These are phyloP conservation scores for Megaleporinus macrocephalus DNA, from an alignment of 2,113 vertebrate species.

Conservation along the genomic window DNA sequence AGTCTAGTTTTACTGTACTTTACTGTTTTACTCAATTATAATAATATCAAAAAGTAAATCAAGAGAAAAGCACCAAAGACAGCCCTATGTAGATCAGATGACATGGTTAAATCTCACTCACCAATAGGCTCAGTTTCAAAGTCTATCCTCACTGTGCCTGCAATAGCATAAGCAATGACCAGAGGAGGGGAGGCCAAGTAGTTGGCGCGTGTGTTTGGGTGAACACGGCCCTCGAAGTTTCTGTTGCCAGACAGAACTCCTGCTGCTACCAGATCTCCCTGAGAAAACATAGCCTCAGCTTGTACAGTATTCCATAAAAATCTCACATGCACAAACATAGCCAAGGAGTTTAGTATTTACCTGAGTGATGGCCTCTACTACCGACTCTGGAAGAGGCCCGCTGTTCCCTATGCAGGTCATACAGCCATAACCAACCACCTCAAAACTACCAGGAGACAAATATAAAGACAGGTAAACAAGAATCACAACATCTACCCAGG, in stretches of 20 bases:
- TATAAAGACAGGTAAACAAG: neutral
- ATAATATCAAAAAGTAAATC: too few species aligned
- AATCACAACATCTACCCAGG: neutral
- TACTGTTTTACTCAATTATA: too few species aligned
- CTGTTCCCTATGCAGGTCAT: slow-evolving; percentile 99
- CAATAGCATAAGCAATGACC: slow-evolving; percentile 95
- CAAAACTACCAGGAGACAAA: slow-evolving; percentile 81
- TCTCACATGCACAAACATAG: too few species aligned
- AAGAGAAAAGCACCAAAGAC: neutral
- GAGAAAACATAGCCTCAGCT: slow-evolving; percentile 12
- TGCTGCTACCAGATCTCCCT: slow-evolving; percentile 93
- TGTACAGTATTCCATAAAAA: neutral
- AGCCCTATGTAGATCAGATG: neutral
- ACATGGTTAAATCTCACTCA: slow-evolving; percentile 64
- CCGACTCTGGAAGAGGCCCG: slow-evolving; percentile 90
- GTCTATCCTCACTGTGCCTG: slow-evolving; percentile 89
- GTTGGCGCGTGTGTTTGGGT: slow-evolving; percentile 96
- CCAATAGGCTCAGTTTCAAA: slow-evolving; percentile 92
- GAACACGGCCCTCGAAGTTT: slow-evolving; percentile 97
- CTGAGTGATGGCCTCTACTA: slow-evolving; percentile 92
- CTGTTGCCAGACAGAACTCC: slow-evolving; percentile 94
- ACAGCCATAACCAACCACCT: slow-evolving; percentile 97
- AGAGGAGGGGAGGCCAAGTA: slow-evolving; percentile 93
- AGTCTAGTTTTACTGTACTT: too few species aligned
- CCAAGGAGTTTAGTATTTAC: slow-evolving; percentile 68